Evolutionary conservation across 2,113 vertebrate species (phyloP).

Genomic region (Noctilio leporinus): DNA sequence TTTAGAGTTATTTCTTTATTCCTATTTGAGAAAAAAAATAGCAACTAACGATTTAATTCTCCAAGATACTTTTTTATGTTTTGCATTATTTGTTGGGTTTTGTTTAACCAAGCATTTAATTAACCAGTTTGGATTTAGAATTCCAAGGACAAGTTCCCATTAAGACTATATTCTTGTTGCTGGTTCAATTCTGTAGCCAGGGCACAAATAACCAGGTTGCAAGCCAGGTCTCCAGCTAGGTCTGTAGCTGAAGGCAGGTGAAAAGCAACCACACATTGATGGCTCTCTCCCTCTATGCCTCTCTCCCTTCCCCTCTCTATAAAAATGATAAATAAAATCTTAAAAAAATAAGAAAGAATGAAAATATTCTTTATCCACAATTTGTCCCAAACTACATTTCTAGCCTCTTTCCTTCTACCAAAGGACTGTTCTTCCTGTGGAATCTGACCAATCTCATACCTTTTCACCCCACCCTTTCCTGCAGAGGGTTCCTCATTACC

Average conservation of each 20-base stretch:
- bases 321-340: no score
- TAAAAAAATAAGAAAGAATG: no score
- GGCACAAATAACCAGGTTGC: no score
- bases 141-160: neutral
- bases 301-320: no score
- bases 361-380: neutral
- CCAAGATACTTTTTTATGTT: neutral
- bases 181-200: no score
- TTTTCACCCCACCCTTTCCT: neutral
- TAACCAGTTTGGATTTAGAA: neutral
- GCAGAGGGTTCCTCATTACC: neutral
- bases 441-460: neutral
- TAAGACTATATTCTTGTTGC: no score
- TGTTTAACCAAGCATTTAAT: neutral
- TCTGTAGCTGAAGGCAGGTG: no score
- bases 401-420: neutral
- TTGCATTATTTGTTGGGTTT: neutral
- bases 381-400: neutral
- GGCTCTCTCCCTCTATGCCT: no score
- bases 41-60: neutral
- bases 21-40: neutral
- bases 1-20: neutral
- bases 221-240: no score
- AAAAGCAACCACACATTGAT: no score
- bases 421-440: neutral